These are phyloP conservation scores for Rhizomys pruinosus DNA, from an alignment of 2,113 vertebrate genomes.

Conservation along the genomic window DNA sequence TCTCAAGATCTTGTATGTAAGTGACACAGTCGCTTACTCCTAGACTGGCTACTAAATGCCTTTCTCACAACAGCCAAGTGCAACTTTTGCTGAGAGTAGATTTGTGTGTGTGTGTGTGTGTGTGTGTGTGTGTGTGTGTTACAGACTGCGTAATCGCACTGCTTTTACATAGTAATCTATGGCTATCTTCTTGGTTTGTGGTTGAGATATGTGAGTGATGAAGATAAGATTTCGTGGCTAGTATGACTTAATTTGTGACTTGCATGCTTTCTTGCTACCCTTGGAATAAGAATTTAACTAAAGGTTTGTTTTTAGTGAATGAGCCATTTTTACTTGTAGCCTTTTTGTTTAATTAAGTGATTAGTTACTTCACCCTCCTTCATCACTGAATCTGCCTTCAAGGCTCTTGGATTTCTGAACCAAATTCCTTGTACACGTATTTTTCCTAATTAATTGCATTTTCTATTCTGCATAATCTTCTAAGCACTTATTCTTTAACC, in stretches of 20 bases:
- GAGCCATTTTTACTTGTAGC: not conserved
- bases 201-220: not conserved
- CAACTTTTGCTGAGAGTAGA: not conserved
- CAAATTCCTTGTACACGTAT: not conserved
- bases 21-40: not conserved
- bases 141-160: not conserved
- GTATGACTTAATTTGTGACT: not conserved
- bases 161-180: not conserved
- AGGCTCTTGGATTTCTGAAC: not conserved
- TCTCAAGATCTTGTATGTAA: not conserved
- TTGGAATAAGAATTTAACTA: not conserved
- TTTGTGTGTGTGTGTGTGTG: not conserved
- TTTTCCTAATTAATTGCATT: not conserved
- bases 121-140: not conserved
- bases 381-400: not conserved
- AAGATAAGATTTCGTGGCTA: not conserved
- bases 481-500: not conserved
- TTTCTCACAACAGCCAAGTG: not conserved
- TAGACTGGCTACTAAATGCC: not conserved
- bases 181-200: not conserved
- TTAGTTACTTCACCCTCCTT: not conserved
- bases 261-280: not conserved
- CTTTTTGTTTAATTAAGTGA: not conserved
- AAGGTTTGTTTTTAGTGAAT: not conserved
- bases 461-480: not conserved